Evolutionary conservation across 2,113 vertebrate genomes (phyloP).

Genomic region (Pangasianodon hypophthalmus): DNA sequence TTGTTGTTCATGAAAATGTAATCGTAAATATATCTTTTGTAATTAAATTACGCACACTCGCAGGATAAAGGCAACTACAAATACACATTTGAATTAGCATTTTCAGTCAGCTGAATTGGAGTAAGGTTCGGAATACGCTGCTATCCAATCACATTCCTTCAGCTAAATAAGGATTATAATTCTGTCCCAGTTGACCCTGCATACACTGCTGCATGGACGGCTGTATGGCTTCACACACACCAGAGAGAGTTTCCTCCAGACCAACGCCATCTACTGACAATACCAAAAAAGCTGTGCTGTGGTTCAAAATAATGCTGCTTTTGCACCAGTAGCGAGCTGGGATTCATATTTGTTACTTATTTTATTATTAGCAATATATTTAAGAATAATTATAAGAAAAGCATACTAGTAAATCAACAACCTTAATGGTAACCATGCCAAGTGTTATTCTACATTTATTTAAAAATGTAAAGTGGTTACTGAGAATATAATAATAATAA

Average conservation of each 20-base stretch:
- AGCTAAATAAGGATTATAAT: neutral
- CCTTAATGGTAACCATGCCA: neutral
- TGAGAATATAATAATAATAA: neutral
- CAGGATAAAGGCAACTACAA: neutral
- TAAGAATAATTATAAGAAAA: neutral
- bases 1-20: neutral
- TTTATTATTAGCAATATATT: neutral
- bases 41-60: neutral
- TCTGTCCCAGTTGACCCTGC: neutral
- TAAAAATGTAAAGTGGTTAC: neutral
- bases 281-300: neutral
- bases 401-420: neutral
- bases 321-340: neutral
- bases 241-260: neutral
- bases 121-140: neutral
- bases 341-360: neutral
- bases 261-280: neutral
- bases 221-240: neutral
- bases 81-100: neutral
- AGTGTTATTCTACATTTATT: neutral
- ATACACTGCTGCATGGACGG: neutral
- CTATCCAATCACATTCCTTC: neutral
- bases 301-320: neutral
- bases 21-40: neutral
- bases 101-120: neutral